phyloP scores from a whole-genome alignment of 35 echinoderm and acorn worm genomes.

The Apostichopus japonicus region DNA sequence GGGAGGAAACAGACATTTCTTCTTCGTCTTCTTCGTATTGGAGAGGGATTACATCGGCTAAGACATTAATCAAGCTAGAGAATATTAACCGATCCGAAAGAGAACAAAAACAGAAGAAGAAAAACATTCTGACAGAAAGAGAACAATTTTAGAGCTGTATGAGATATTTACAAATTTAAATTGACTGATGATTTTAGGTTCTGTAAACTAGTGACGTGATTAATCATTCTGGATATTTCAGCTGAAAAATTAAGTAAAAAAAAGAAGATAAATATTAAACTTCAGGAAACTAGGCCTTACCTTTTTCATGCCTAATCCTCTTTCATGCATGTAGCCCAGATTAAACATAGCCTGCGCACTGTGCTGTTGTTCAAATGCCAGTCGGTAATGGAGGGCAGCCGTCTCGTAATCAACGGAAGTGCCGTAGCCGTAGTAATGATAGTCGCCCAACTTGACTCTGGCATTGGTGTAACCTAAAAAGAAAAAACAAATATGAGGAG shows the following conservation, averaged over 20 bases:
- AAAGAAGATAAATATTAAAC: too few species aligned
- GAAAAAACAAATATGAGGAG: not conserved
- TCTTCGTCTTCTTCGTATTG: too few species aligned
- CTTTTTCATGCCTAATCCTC: constrained; percentile 94
- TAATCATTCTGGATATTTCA: not conserved
- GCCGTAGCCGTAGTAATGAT: constrained; percentile 99
- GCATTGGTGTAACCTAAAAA: constrained; percentile 94
- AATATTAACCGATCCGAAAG: too few species aligned
- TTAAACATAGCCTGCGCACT: constrained; percentile 99
- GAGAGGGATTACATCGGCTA: too few species aligned
- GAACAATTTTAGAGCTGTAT: too few species aligned
- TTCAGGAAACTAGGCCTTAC: constrained; percentile 41
- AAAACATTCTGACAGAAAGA: too few species aligned
- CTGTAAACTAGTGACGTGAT: not conserved
- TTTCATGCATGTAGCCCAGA: constrained; percentile 97
- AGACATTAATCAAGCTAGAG: too few species aligned
- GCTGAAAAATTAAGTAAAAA: too few species aligned
- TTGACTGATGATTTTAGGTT: too few species aligned
- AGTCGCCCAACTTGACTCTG: constrained; percentile 96
- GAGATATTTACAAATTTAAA: too few species aligned
- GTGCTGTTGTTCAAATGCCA: constrained; percentile 97
- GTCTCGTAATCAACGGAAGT: constrained; percentile 95
- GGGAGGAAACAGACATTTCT: too few species aligned
- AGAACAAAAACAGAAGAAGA: too few species aligned
- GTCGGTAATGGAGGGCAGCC: constrained; percentile 90